Evolutionary conservation across 2,113 vertebrate genomes (phyloP), one percentile per base, ranked within the genome.

Genomic region (Pholis gunnellus): DNA sequence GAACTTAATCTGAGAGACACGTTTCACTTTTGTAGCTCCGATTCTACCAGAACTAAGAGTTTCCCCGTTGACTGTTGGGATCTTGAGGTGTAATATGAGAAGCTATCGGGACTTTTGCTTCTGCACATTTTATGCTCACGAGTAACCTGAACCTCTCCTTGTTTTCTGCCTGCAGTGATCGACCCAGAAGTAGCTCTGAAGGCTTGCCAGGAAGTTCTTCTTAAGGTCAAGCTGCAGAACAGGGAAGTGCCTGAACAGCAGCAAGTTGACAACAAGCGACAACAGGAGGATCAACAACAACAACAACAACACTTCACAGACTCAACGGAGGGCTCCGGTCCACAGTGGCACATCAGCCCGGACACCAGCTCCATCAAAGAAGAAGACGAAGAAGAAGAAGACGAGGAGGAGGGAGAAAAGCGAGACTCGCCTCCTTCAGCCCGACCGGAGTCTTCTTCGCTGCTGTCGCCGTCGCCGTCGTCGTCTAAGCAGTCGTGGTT

Each of bases 401-500:
- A 77, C 1, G 56, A 36, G 4, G 22, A 1, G 14, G 56, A 68
- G 20, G 61, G 4, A 9, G 59, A 27, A 0, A 74, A 10, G 17
- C 50, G 1, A 0, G 15, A 14, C 15, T 66, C 84, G n/a, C 27
- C 31, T 68, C 79, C 48, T 2, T 25, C 14, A 0, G 25, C 81
- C 0, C 44, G 1, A 0, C 63, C 8, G 0, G 52, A 27, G 40
- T n/a, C 0, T 69, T 91, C 83, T 0, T 80, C 0, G 20, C 84
- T 0, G 48, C 75, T 5, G 11, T 1, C 93, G 95, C 0, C 92
- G 93, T 1, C 91, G 78, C 5, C 92, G 93, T 6, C 96, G 76
- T 90, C 96, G 87, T 97, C 96, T 0, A 98, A 97, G 82, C 98
- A 99, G 85, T 99, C 98, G 0, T 98, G 97, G 97, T 95, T 99